phyloP scores from a whole-genome alignment of 2,888 invertebrate species.

The Embidobia sp. region DNA sequence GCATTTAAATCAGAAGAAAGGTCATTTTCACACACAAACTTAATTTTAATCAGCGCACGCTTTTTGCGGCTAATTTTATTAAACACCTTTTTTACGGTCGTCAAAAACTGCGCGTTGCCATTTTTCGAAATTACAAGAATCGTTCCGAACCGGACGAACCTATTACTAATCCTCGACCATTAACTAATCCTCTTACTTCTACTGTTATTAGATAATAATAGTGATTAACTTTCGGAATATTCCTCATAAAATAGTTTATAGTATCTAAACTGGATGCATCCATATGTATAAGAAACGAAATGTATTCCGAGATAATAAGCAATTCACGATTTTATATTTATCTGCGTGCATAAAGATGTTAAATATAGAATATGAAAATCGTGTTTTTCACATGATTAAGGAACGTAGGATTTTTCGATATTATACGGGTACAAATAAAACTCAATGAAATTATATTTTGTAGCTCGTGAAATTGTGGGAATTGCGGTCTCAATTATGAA shows the following conservation, averaged over 20 bases:
- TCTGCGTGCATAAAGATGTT: slow-evolving; percentile 17
- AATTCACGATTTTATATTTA: slow-evolving; percentile 64
- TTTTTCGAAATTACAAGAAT: slow-evolving; percentile 32
- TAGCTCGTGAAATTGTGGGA: too few relatives aligned
- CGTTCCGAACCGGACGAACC: slow-evolving; percentile 26
- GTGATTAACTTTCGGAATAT: slow-evolving; percentile 50
- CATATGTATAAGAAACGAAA: slow-evolving; percentile 45
- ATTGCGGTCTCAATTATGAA: too few relatives aligned
- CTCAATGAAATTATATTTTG: too few relatives aligned
- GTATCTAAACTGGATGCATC: slow-evolving; percentile 33
- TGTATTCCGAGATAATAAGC: slow-evolving; percentile 45
- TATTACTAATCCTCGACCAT: slow-evolving; percentile 44
- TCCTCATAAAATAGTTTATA: slow-evolving; percentile 41
- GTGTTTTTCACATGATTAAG: slow-evolving; percentile 19
- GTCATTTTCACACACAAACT: background rate
- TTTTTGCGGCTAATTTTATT: background rate
- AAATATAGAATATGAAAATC: slow-evolving; percentile 9
- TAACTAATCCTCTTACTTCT: slow-evolving; percentile 48
- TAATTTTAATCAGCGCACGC: background rate
- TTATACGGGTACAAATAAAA: background rate
- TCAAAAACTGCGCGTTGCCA: background rate
- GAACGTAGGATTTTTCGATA: slow-evolving; percentile 2
- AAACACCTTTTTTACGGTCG: background rate
- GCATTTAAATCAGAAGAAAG: slow-evolving; percentile 26
- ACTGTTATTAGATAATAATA: slow-evolving; percentile 61